These are phyloP conservation scores for Turnix velox DNA, from an alignment of 2,113 vertebrate species.

Conservation along the genomic window DNA sequence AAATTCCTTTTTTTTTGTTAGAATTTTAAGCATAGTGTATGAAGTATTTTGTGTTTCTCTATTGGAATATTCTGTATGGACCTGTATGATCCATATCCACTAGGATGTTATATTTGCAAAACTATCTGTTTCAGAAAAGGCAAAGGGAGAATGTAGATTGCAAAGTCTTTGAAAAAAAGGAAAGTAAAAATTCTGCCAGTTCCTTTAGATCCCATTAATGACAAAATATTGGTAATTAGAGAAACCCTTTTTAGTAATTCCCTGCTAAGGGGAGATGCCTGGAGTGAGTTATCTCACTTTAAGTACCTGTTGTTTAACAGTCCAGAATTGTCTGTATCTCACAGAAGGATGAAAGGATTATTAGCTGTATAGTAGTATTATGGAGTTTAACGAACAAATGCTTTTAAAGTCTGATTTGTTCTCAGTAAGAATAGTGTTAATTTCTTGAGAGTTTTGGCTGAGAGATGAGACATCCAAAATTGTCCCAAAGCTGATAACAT, in stretches of 20 bases:
- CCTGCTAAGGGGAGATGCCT: background rate
- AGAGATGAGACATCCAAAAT: slow-evolving; percentile 16
- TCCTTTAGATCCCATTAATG: background rate
- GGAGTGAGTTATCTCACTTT: background rate
- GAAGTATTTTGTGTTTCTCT: background rate
- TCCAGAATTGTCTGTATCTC: background rate
- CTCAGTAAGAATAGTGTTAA: background rate
- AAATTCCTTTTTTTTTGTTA: background rate
- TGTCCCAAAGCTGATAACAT: background rate
- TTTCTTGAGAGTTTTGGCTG: background rate
- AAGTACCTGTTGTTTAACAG: background rate
- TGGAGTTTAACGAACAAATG: background rate
- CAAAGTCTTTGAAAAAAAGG: too few species aligned
- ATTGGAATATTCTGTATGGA: background rate
- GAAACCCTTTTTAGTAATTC: background rate
- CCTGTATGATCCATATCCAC: background rate
- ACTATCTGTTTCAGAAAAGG: background rate
- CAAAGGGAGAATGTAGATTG: background rate
- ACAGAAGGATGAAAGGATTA: background rate
- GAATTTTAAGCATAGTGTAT: background rate
- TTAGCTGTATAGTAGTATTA: background rate
- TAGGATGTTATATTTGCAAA: background rate
- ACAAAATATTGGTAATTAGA: background rate
- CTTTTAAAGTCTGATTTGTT: slow-evolving; percentile 11
- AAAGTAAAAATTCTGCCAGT: background rate